Base-by-base conservation (phyloP, 1,140 invertebrate species). In the Odontomachus brunneus region DNA sequence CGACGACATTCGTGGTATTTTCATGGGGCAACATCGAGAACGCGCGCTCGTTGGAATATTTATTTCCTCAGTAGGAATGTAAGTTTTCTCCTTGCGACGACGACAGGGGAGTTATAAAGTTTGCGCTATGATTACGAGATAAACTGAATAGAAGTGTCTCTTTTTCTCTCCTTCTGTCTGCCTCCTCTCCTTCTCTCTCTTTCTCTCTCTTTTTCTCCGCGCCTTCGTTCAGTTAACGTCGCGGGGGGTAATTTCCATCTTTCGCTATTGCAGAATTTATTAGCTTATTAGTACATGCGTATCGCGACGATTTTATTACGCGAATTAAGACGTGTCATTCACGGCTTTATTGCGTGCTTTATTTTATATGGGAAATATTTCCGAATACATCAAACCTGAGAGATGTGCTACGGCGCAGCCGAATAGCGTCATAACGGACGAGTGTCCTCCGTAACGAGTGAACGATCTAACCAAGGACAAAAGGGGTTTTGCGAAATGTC, bases 21-120 rank as follows among this genome's bases (percentile, higher is more conserved):
- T 80, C 65, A 55, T 55, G 75, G 63, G 29, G 55, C 63, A 51
- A 76, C 51, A 78, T 78, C 63, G 75, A 44, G 66, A 69, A 53
- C 49, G 51, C 29, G 38, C 38, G 44, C 57, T 33, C 48, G 26
- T 38, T 78, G 17, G 49, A 69, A 26, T 57, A 78, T 78, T 69
- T 76, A 76, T 76, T 76, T 49, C 53, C 62, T 38, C 53, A 15
- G 19, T 26, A 19, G 48, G 26, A 53, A 66, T 38, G 48, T 55
- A 76, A 53, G 48, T 76, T 29, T n/a, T 14, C 38, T 48, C 5
- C 60, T 51, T 4, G 48, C 38, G 55, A 12, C 11, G n/a, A 19
- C 19, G 22, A 44, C 38, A 1, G 3, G 38, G 3, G 38, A 9
- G 38, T 11, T 26, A 29, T 38, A 38, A 72, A 72, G 49, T 57